Evolutionary conservation across 1,140 invertebrate species (phyloP), one percentile per base, ranked within the genome.

Genomic region (Temnothorax longispinosus): DNA sequence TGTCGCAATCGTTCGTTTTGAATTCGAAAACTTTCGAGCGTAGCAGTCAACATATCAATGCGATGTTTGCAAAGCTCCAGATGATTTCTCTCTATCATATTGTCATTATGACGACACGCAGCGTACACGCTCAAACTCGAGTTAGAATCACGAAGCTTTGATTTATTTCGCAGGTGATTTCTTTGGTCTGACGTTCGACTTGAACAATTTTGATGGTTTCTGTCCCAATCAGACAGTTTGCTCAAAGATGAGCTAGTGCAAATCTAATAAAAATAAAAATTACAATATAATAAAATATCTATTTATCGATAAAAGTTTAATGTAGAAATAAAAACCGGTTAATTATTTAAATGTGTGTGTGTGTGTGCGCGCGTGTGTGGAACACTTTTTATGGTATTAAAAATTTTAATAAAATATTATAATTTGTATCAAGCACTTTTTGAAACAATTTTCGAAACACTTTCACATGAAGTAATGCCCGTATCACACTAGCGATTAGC

Each of bases 1-100:
- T 91, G 76, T 35, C 82, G 91, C 11, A 94, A 74, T 65, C 65
- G 87, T 65, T 92, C 86, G 56, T 93, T 93, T 69, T 93, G 71
- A 35, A 13, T 67, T 18, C 92, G 91, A 27, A 93, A 50, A 67
- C 93, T 91, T 44, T 86, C 71, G 52, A 93, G 74, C 21, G 87
- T 60, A 5, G 52, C 52, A 32, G 54, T 91, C 50, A 92, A 60
- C 21, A 64, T 86, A 38, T 92, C 82, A 0, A 92, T 93, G 65
- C 74, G 67, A 27, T 90, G 69, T 47, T 89, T 86, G 18, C 88
- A 92, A 54, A 78, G 71, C 5, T 78, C 69, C 27, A 91, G 21
- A 27, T 87, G 71, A 60, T 32, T 82, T 74, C 69, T 82, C 52
- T 88, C 77, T 41, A 69, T 44, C 80, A 15, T 44, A 58, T 80